Base-by-base conservation (phyloP, 2,888 invertebrate genomes). In the Hirtodrosophila histrioides region DNA sequence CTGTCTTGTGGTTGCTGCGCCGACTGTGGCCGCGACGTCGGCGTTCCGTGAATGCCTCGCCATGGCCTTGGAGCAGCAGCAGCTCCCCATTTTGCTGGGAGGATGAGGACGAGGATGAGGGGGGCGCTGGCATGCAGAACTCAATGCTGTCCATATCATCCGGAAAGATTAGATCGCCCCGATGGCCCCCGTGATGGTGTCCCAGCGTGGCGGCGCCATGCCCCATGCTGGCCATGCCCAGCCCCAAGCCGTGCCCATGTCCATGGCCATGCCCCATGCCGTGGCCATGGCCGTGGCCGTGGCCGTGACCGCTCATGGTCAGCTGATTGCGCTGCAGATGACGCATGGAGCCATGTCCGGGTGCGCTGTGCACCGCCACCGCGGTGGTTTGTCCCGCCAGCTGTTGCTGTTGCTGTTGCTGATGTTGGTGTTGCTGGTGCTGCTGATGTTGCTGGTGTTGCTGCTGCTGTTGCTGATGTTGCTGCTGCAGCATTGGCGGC, bases 121-220 rank as follows among this genome's bases (percentile, higher is more conserved):
- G 84, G 48, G 88, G 84, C 23, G 90, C 84, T 24, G 90, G 90
- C 79, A 91, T 88, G 69, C 91, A 91, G 60, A 92, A 90, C 67
- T 92, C 91, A 61, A 92, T 91, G 74, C 89, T 91, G 50, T 92
- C 91, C 81, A 90, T 86, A 49, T 92, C 91, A 65, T 92, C 90
- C 50, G 91, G 90, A 72, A 89, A 91, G 68, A 91, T 90, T 41
- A 91, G 73, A 70, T 91, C 90, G 35, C 89, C 88, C 5, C 64
- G 78, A 48, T 80, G 78, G 2, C 1, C 17, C 0, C 58, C 64
- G 35, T 88, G 89, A 66, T 88, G 87, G 57, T 89, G 89, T 3
- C 88, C 88, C 56, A 89, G 17, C 12, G 87, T 89, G 58, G 87
- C 79, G n/a, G 82, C 75, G 23, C 81, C 83, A 53, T 81, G 81